Conservation (phyloP, 2,113 vertebrate species). For the Rhinolophus ferrumequinum region DNA sequence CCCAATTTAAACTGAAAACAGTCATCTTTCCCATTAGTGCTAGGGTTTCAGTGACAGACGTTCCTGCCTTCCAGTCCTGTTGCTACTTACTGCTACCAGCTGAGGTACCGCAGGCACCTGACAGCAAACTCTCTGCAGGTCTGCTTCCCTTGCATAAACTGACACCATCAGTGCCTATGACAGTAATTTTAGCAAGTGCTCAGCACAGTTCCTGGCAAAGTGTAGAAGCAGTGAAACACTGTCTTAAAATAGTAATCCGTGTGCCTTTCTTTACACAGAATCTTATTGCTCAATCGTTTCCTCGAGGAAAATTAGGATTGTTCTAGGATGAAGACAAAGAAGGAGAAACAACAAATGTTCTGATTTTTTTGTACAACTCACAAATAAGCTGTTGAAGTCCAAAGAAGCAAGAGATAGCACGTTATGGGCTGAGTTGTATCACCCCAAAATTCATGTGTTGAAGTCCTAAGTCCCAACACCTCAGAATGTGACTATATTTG, state of each 20-base stretch:
- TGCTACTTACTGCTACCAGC: background rate
- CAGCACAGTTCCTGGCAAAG: background rate
- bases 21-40: background rate
- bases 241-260: background rate
- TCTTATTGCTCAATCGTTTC: background rate
- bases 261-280: background rate
- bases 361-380: background rate
- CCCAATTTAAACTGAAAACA: background rate
- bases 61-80: background rate
- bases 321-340: background rate
- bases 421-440: background rate
- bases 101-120: background rate
- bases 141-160: background rate
- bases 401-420: background rate
- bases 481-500: background rate
- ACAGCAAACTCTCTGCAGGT: background rate
- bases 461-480: background rate
- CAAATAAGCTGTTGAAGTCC: background rate
- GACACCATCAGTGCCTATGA: background rate
- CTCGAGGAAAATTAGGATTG: background rate
- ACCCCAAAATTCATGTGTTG: background rate
- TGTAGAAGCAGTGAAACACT: background rate
- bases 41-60: background rate
- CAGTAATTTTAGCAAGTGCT: background rate
- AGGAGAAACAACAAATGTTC: background rate